Conservation (phyloP, 2,888 invertebrate genomes). For the Julus scanicus region DNA sequence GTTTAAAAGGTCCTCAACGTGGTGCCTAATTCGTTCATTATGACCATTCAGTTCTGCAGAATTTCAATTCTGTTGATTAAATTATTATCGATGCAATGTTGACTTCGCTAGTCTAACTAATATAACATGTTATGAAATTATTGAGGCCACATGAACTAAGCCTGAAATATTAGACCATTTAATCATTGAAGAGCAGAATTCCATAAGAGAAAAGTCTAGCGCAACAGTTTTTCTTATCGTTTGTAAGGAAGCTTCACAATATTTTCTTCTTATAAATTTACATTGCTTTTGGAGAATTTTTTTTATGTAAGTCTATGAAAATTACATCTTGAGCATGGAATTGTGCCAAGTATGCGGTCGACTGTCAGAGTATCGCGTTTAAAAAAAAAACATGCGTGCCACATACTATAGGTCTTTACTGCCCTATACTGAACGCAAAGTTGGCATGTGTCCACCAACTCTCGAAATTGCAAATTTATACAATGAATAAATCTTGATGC, state of each 20-base stretch:
- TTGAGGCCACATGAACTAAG: too few relatives aligned
- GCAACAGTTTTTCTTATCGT: not conserved
- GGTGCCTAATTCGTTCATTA: too few relatives aligned
- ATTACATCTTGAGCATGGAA: not conserved
- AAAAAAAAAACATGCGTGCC: not conserved
- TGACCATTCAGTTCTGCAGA: too few relatives aligned
- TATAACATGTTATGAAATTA: too few relatives aligned
- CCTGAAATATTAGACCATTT: too few relatives aligned
- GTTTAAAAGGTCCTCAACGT: too few relatives aligned
- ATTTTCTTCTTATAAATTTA: not conserved
- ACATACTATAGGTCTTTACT: not conserved
- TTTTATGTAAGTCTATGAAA: not conserved
- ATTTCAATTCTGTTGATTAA: too few relatives aligned
- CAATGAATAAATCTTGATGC: conserved; percentile 22
- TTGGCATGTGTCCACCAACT: conserved; percentile 26
- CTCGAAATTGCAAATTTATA: conserved; percentile 42
- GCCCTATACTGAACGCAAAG: not conserved
- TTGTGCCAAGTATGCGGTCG: not conserved
- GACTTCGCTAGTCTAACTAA: too few relatives aligned
- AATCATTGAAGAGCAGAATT: too few relatives aligned
- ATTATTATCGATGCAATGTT: too few relatives aligned
- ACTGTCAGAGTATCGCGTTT: not conserved
- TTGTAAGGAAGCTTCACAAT: not conserved
- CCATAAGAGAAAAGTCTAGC: not conserved
- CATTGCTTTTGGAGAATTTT: not conserved